Evolutionary conservation across 2,797 vertebrate species (phyloP).

Genomic region (Synanceia verrucosa): DNA sequence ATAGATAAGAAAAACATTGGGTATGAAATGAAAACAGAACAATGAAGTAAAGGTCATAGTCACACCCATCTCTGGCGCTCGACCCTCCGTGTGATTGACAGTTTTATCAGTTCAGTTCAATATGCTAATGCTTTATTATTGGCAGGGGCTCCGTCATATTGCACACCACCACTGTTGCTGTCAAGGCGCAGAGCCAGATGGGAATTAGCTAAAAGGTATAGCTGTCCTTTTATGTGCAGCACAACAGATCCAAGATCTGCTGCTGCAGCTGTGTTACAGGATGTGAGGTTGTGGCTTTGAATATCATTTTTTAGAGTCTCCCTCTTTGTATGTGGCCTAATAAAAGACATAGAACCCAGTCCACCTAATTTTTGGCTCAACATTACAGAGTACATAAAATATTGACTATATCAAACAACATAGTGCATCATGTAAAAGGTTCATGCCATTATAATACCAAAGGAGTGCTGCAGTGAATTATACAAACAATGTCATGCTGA

Average conservation of each 20-base stretch:
- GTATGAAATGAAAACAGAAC: slow-evolving; percentile 1
- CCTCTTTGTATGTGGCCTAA: background rate
- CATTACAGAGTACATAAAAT: background rate
- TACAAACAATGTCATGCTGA: background rate
- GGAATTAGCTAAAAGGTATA: slow-evolving; percentile 49
- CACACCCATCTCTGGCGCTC: slow-evolving; percentile 14
- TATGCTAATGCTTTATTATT: slow-evolving; percentile 60
- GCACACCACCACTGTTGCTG: slow-evolving; percentile 40
- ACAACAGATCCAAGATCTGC: slow-evolving; percentile 8
- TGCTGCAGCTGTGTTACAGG: slow-evolving; percentile 5
- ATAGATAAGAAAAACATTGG: slow-evolving; percentile 1
- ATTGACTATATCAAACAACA: background rate
- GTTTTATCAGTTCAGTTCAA: slow-evolving; percentile 66
- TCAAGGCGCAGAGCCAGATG: slow-evolving; percentile 37
- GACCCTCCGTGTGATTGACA: slow-evolving; percentile 55
- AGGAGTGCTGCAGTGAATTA: background rate
- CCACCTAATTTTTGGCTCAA: background rate
- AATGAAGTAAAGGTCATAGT: background rate
- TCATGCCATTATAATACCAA: background rate
- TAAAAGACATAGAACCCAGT: background rate
- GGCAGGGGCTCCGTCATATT: slow-evolving; percentile 43
- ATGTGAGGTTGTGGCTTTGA: slow-evolving; percentile 24
- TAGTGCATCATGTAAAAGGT: background rate
- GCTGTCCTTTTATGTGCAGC: slow-evolving; percentile 24
- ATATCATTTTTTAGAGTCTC: background rate